A percentile compares a stretch with the other conserved stretches of the same genome.
Conservation (phyloP, 2,888 invertebrate genomes). For the Pammene aurita region DNA sequence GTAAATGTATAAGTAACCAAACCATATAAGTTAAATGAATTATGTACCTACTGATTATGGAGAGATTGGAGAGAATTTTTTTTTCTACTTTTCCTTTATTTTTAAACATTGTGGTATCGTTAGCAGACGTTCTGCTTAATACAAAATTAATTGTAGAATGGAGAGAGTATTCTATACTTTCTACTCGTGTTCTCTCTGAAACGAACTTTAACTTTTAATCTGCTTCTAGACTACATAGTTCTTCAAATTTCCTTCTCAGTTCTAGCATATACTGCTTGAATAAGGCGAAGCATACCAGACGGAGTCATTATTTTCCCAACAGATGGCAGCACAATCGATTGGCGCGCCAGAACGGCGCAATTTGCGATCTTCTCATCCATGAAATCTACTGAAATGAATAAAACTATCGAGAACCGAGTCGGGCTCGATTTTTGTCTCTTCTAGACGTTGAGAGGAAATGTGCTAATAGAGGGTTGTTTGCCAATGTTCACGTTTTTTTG, state of each 20-base stretch:
- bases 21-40: too few relatives aligned
- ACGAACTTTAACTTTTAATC: too few relatives aligned
- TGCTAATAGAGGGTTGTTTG: constrained; percentile 31
- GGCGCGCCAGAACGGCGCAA: constrained; percentile 72
- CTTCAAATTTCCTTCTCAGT: not conserved
- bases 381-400: constrained; percentile 82
- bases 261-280: constrained; percentile 37
- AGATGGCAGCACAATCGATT: constrained; percentile 82
- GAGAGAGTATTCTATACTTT: too few relatives aligned
- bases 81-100: too few relatives aligned
- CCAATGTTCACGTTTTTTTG: not conserved
- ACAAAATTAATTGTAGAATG: too few relatives aligned
- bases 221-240: too few relatives aligned
- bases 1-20: too few relatives aligned
- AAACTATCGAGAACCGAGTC: constrained; percentile 74
- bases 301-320: constrained; percentile 80
- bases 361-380: constrained; percentile 76
- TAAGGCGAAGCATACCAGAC: constrained; percentile 73
- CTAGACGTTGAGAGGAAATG: constrained; percentile 29
- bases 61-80: too few relatives aligned
- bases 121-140: too few relatives aligned
- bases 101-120: too few relatives aligned
- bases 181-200: too few relatives aligned
- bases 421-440: constrained; percentile 58
- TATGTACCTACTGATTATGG: too few relatives aligned